Percentiles rank a stretch among this genome's conserved stretches.
phyloP scores from a whole-genome alignment of 2,888 invertebrate species.

The Agrochola litura region DNA sequence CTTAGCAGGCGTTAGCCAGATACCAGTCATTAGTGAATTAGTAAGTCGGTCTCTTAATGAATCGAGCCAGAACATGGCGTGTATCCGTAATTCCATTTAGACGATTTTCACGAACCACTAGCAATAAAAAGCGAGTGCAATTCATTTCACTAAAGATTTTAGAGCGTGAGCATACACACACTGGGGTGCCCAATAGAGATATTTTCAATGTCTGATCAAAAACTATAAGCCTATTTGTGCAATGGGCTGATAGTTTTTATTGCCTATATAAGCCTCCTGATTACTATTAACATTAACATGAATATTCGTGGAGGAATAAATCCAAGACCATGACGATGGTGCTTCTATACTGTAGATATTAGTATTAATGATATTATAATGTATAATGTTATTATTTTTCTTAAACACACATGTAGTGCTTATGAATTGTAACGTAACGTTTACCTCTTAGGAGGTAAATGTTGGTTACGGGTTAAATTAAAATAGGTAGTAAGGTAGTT shows the following conservation, averaged over 20 bases:
- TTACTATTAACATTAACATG: not conserved
- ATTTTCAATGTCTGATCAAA: not conserved
- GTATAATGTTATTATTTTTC: not conserved
- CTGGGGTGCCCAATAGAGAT: conserved; percentile 7
- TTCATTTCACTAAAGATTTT: conserved; percentile 60
- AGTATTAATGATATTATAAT: not conserved
- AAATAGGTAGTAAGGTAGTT: no score
- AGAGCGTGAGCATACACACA: conserved; percentile 58
- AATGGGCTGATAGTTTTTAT: no score
- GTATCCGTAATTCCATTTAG: conserved; percentile 70
- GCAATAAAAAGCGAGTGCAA: conserved; percentile 61
- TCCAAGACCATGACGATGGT: not conserved
- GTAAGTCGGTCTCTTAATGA: conserved; percentile 50
- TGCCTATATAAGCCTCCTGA: not conserved
- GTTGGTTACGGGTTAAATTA: no score
- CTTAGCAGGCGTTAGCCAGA: not conserved
- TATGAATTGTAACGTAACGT: no score
- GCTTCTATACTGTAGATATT: not conserved
- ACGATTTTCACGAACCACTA: conserved; percentile 70
- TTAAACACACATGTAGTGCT: not conserved
- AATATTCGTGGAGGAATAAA: not conserved
- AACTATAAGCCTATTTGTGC: not conserved
- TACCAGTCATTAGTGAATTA: conserved; percentile 46
- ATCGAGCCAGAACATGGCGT: conserved; percentile 55
- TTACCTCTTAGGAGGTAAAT: no score